Evolutionary conservation across 2,888 invertebrate genomes (phyloP), one percentile per base, ranked within the genome.

Genomic region (Orgyia antiqua): DNA sequence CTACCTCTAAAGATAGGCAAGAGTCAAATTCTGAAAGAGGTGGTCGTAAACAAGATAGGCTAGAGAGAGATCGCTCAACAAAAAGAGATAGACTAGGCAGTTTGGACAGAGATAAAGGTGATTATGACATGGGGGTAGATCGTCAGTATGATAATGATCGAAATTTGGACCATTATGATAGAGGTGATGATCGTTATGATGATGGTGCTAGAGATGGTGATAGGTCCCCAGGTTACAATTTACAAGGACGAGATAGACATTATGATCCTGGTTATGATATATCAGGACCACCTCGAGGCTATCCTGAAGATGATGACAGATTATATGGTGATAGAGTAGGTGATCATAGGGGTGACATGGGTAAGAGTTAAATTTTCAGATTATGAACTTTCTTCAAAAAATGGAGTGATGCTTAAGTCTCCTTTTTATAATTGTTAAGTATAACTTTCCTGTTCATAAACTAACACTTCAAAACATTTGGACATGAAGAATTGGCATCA

Each of bases 261-360:
- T 87, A 87, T 53, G 87, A 87, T 45, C 44, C 75, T 28, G 73
- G 74, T 9, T 87, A 86, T 51, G 87, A 87, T 30, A 69, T 84
- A 56, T 54, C 77, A 24, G 86, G 80, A 2, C 79, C 87, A 26
- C 69, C 87, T 10, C 68, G 87, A 44, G 87, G 86, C 2, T 86
- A 87, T 50, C 75, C 87, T 23, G 86, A 88, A 39, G 87, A 88
- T 41, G 83, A 89, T 31, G 89, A 89, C 35, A 74, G 89, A 49
- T 77, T 87, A 43, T 78, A 88, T 43, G 86, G 86, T 27, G 84
- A 88, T 39, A 76, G 71, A 39, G 59, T 87, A 39, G 76, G 75
- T 46, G 75, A 87, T 52, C 67, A 82, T 56, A 65, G 87, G 31
- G 73, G 67, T 56, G 87, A 84, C 45, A 73, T 87, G 51, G 82